Evolutionary conservation across 2,113 vertebrate species (phyloP).

Genomic region (Myocastor coypus): DNA sequence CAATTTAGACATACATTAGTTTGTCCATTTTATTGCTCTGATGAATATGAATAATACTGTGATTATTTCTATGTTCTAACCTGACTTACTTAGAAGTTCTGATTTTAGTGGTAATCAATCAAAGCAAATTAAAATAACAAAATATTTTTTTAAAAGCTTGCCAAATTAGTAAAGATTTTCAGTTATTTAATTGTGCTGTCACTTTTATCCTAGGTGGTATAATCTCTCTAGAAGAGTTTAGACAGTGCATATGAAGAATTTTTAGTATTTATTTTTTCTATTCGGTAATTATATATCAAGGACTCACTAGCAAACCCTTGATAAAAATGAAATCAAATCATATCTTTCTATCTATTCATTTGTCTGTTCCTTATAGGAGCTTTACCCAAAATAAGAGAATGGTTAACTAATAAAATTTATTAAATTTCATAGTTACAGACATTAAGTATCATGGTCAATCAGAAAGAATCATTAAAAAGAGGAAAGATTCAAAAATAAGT

Average conservation of each 20-base stretch:
- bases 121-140: constrained; percentile 4
- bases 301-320: not conserved
- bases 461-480: constrained; percentile 3
- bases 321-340: not conserved
- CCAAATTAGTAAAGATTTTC: not conserved
- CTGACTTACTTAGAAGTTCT: not conserved
- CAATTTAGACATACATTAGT: not conserved
- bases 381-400: not conserved
- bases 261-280: not conserved
- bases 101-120: not conserved
- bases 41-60: too few species aligned
- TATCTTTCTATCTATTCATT: not conserved
- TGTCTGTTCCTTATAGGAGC: not conserved
- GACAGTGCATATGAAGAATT: not conserved
- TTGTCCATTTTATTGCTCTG: not conserved
- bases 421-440: not conserved
- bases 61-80: not conserved
- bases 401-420: not conserved
- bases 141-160: not conserved
- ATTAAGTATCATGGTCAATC: not conserved
- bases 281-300: not conserved
- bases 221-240: not conserved
- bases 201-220: not conserved
- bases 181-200: not conserved
- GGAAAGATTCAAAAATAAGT: constrained; percentile 36